Conservation (phyloP, 2,113 vertebrate genomes). For the Fulmarus glacialis region DNA sequence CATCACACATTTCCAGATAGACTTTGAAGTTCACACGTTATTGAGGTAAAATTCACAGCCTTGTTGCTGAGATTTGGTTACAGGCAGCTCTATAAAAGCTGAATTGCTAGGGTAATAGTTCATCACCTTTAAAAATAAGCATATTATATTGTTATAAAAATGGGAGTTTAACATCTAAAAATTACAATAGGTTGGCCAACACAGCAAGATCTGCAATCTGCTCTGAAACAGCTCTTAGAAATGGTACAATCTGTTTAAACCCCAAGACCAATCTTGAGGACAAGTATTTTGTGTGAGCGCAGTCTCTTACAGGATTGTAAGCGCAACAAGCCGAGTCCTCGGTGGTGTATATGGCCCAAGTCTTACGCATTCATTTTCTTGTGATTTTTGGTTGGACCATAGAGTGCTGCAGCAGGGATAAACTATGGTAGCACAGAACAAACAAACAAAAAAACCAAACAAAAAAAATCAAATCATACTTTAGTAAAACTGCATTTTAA, state of each 20-base stretch:
- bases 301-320: not conserved
- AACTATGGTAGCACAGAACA: not conserved
- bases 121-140: not conserved
- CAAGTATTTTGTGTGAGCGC: not conserved
- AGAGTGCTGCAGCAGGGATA: not conserved
- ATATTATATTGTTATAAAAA: not conserved
- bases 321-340: not conserved
- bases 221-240: not conserved
- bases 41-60: slow-evolving; percentile 18
- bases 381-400: not conserved
- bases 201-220: not conserved
- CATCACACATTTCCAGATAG: not conserved
- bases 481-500: not conserved
- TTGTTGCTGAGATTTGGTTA: not conserved
- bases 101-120: not conserved
- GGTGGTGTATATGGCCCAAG: not conserved
- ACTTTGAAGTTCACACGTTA: slow-evolving; percentile 11
- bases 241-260: not conserved
- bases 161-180: not conserved
- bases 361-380: accelerated
- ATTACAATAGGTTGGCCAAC: not conserved
- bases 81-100: not conserved
- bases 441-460: no score
- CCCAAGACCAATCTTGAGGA: not conserved
- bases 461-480: not conserved